These are phyloP conservation scores for Propithecus perrieri DNA, from an alignment of 2,797 vertebrate genomes.

Conservation along the genomic window DNA sequence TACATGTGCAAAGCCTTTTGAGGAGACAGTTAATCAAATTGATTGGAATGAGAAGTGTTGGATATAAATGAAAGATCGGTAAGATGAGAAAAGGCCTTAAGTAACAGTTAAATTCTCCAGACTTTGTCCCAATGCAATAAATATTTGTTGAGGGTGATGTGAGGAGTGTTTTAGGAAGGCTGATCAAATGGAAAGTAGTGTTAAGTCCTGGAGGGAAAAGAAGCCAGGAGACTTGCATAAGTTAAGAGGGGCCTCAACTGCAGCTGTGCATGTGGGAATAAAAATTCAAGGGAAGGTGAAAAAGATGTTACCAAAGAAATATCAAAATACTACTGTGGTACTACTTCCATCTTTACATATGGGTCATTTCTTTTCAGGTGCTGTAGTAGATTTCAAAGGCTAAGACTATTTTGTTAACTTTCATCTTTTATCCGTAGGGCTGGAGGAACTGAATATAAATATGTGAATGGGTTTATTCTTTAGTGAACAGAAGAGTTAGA, in stretches of 20 bases:
- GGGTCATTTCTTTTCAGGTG: neutral
- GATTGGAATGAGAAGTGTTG: neutral
- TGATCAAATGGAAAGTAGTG: neutral
- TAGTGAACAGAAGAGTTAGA: neutral
- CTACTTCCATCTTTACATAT: neutral
- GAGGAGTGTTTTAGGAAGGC: neutral
- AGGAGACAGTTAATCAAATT: neutral
- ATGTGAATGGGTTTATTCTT: neutral
- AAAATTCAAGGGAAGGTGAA: neutral
- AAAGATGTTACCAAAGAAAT: neutral
- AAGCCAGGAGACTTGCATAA: neutral
- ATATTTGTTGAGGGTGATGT: neutral
- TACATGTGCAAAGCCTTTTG: neutral
- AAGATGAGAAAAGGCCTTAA: neutral
- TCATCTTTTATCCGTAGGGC: neutral
- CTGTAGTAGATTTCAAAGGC: neutral
- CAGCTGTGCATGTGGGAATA: neutral
- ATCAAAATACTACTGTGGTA: neutral
- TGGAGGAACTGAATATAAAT: neutral
- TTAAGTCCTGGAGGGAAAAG: neutral
- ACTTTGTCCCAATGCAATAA: neutral
- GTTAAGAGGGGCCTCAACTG: neutral
- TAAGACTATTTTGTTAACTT: neutral
- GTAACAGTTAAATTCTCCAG: neutral
- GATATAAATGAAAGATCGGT: neutral